These are phyloP conservation scores for Margaritifera margaritifera DNA, from an alignment of 2,888 invertebrate genomes.

Conservation along the genomic window DNA sequence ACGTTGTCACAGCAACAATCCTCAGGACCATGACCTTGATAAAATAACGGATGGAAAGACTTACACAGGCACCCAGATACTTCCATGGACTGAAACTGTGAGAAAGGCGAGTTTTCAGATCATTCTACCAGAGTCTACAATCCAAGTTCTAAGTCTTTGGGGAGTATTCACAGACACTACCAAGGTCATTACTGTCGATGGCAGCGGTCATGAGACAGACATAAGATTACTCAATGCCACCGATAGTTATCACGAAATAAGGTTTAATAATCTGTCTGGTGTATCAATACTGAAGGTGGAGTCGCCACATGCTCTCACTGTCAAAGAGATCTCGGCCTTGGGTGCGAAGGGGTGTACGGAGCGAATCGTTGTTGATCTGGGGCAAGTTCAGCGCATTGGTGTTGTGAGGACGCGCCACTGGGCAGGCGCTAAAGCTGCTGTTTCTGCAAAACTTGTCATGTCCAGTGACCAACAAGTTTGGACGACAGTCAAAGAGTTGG, in stretches of 20 bases:
- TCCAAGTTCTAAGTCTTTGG: constrained; percentile 31
- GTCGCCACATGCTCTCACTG: constrained; percentile 22
- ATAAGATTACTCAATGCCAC: constrained; percentile 10
- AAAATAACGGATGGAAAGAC: constrained; percentile 38
- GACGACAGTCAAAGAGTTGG: constrained; percentile 21
- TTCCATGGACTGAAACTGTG: constrained; percentile 9
- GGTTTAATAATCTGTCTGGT: constrained; percentile 9
- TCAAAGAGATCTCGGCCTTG: constrained; percentile 41
- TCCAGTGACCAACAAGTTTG: constrained; percentile 37
- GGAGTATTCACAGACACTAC: constrained; percentile 31
- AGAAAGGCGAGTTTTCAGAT: constrained; percentile 16
- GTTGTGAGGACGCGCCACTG: constrained; percentile 42
- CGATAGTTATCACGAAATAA: constrained; percentile 24
- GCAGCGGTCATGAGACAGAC: constrained; percentile 3
- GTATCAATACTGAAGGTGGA: constrained; percentile 24
- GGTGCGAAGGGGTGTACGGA: constrained; percentile 37
- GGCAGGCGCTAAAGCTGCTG: constrained; percentile 37
- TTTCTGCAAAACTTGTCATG: constrained; percentile 23
- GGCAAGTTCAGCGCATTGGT: constrained; percentile 23
- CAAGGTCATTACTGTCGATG: constrained; percentile 5
- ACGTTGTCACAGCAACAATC: constrained; percentile 21
- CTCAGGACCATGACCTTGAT: constrained; percentile 8
- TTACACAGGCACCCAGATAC: constrained; percentile 23
- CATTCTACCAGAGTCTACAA: constrained; percentile 7
- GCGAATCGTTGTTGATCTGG: constrained; percentile 37